Percentiles rank a stretch among this genome's conserved stretches.
These are phyloP conservation scores for Zosterops hypoxanthus DNA, from an alignment of 2,113 vertebrate species.

Conservation along the genomic window DNA sequence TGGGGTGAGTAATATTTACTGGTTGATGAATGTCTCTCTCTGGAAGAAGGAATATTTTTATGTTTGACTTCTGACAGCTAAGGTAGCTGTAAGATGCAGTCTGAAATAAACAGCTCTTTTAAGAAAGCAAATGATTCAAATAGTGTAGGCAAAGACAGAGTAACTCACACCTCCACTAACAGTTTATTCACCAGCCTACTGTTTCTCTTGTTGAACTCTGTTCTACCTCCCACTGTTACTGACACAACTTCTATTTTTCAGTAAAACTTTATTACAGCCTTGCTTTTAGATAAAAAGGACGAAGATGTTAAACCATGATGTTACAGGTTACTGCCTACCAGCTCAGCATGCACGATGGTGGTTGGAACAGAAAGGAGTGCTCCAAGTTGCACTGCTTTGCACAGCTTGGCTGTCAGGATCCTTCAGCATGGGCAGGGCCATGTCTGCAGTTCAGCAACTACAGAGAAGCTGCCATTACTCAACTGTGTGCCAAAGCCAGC, in stretches of 20 bases:
- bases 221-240: neutral
- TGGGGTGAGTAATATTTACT: conserved; percentile 70
- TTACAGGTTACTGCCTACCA: neutral
- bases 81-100: conserved; percentile 40
- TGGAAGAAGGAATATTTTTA: conserved; percentile 58
- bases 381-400: neutral
- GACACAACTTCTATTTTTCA: neutral
- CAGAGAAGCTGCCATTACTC: neutral
- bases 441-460: neutral
- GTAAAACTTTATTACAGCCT: neutral
- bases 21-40: conserved; percentile 36
- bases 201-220: neutral
- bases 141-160: neutral
- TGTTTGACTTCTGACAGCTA: conserved; percentile 50
- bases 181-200: neutral
- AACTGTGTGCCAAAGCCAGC: neutral
- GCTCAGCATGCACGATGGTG: fast-evolving
- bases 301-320: neutral
- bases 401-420: neutral
- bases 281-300: neutral
- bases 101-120: conserved; percentile 55
- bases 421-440: neutral
- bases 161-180: neutral
- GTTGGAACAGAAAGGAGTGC: neutral
- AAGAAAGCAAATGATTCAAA: conserved; percentile 30